A percentile compares a stretch with the other conserved stretches of the same genome.
Conservation (phyloP, 2,888 invertebrate genomes). For the Lasius platythorax region DNA sequence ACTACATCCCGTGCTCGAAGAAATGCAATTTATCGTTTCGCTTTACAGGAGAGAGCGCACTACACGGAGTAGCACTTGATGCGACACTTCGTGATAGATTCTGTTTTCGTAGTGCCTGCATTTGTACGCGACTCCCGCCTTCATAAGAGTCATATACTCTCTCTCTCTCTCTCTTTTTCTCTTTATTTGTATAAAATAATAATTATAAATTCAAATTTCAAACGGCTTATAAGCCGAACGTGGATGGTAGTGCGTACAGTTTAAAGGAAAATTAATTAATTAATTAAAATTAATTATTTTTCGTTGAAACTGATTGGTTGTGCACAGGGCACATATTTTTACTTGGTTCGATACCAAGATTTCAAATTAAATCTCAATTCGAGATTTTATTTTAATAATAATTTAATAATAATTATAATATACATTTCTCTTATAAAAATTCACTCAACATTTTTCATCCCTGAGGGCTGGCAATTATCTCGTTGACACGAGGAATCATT, state of each 20-base stretch:
- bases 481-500: background rate
- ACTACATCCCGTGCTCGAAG: background rate
- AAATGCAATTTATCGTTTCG: slow-evolving; percentile 50
- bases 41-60: background rate
- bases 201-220: too few relatives aligned
- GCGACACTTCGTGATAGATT: slow-evolving; percentile 30
- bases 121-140: slow-evolving; percentile 3
- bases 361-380: too few relatives aligned
- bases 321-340: too few relatives aligned
- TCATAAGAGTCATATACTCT: background rate
- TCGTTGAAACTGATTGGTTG: too few relatives aligned
- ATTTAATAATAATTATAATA: background rate
- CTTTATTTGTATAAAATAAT: too few relatives aligned
- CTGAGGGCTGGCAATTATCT: background rate
- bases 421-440: background rate
- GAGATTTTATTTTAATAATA: too few relatives aligned
- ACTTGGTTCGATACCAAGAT: too few relatives aligned
- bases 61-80: slow-evolving; percentile 19
- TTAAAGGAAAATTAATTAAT: too few relatives aligned
- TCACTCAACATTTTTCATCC: background rate
- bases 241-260: too few relatives aligned
- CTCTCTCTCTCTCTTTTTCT: background rate
- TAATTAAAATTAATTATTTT: too few relatives aligned
- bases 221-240: too few relatives aligned
- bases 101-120: slow-evolving; percentile 27